phyloP scores from a whole-genome alignment of 2,113 vertebrate species.

The Syrmaticus mikado region DNA sequence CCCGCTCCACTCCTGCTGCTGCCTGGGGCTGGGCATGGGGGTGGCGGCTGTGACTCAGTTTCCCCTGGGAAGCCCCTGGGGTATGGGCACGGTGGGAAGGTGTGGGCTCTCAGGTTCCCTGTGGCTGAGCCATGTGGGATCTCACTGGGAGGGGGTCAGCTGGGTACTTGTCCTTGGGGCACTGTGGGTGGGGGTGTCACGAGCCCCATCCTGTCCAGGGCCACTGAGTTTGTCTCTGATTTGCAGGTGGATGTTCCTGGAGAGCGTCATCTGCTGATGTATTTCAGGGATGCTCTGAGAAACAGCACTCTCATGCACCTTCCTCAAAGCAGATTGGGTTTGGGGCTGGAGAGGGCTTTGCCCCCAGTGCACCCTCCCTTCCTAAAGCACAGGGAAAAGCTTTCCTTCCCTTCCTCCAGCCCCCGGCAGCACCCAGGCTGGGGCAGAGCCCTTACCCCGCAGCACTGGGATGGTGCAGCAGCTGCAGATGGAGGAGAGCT shows the following conservation, averaged over 20 bases:
- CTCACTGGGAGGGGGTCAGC: background rate
- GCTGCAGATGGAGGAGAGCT: background rate
- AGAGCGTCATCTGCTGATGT: background rate
- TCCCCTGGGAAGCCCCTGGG: accelerated
- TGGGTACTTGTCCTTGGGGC: background rate
- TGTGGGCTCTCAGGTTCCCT: background rate
- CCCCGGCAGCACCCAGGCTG: background rate
- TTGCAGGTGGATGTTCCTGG: background rate
- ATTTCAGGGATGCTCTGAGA: background rate
- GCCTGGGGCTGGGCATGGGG: background rate
- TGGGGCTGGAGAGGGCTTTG: background rate
- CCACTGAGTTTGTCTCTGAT: background rate
- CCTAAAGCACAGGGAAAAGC: background rate
- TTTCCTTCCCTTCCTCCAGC: background rate
- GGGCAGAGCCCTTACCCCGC: background rate
- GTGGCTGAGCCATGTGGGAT: background rate
- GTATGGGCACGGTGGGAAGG: background rate
- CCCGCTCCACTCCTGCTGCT: background rate
- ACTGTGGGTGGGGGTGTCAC: background rate
- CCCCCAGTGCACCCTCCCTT: background rate
- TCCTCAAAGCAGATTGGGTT: background rate
- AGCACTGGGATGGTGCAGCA: background rate
- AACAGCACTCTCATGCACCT: background rate
- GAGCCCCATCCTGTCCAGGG: background rate
- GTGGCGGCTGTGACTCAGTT: background rate